Evolutionary conservation across 2,797 vertebrate species (phyloP).

Genomic region (Leptatherina wallacei): DNA sequence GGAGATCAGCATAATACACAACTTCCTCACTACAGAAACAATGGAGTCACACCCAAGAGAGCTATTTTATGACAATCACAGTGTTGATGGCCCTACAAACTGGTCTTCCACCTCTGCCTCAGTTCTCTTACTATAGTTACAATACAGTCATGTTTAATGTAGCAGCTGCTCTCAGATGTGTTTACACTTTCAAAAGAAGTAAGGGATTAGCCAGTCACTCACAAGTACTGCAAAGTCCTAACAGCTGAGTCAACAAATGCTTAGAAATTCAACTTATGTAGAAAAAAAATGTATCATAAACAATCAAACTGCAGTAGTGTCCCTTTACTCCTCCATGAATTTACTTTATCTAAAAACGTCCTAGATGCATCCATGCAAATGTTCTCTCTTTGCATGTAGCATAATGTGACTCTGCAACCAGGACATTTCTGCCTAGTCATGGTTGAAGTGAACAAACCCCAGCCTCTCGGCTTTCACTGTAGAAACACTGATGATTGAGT

Average conservation of each 20-base stretch:
- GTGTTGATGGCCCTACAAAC: not conserved
- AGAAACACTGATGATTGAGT: constrained; percentile 21
- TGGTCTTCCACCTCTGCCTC: not conserved
- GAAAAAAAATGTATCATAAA: not conserved
- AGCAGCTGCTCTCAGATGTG: constrained; percentile 8
- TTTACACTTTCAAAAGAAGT: constrained; percentile 27
- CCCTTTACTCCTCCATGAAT: not conserved
- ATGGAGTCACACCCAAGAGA: constrained; percentile 45
- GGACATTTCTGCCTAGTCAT: constrained; percentile 21
- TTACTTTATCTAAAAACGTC: constrained; percentile 7
- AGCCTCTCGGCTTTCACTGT: not conserved
- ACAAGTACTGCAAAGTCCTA: not conserved
- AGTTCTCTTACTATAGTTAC: not conserved
- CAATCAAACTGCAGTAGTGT: not conserved
- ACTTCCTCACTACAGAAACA: constrained; percentile 52
- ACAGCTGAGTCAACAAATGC: constrained; percentile 1
- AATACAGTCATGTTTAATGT: not conserved
- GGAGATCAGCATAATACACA: constrained; percentile 6
- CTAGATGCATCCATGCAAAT: constrained; percentile 45
- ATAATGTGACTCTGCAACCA: not conserved
- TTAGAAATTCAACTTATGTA: not conserved
- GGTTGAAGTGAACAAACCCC: not conserved
- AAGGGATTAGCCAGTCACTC: not conserved
- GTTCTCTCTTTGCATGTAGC: constrained; percentile 29
- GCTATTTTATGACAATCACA: constrained; percentile 20